Percentiles rank a stretch among this genome's conserved stretches.
These are phyloP conservation scores for Leistus spinibarbis DNA, from an alignment of 2,888 invertebrate genomes.

Conservation along the genomic window DNA sequence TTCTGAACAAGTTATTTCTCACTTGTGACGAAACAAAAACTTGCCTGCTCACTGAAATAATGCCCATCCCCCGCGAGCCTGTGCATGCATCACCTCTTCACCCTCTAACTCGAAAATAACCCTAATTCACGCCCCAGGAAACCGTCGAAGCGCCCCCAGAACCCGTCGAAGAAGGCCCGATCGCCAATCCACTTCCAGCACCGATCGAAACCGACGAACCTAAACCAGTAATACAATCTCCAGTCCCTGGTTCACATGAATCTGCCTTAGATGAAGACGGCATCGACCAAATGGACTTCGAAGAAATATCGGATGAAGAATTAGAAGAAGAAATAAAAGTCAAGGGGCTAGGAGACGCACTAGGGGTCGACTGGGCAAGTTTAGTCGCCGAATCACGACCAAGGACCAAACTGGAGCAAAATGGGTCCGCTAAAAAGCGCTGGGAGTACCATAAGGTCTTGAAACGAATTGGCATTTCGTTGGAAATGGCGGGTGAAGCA, in stretches of 20 bases:
- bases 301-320: constrained; percentile 90
- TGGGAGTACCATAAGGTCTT: constrained; percentile 84
- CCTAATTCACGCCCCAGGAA: constrained; percentile 5
- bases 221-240: constrained; percentile 50
- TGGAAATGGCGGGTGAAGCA: constrained; percentile 75
- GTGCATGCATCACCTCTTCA: background rate
- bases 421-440: constrained; percentile 69
- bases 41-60: too few species aligned
- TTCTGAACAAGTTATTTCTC: too few species aligned
- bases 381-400: constrained; percentile 79
- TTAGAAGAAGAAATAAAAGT: constrained; percentile 79
- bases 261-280: constrained; percentile 69
- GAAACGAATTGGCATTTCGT: constrained; percentile 79
- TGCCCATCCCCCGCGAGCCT: too few species aligned
- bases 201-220: constrained; percentile 42
- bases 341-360: constrained; percentile 83
- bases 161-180: background rate
- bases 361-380: constrained; percentile 95
- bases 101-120: background rate
- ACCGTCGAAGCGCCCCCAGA: background rate
- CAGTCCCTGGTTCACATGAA: constrained; percentile 45
- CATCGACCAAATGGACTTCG: constrained; percentile 79
- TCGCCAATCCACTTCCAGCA: background rate
- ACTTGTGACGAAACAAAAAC: too few species aligned
- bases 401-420: constrained; percentile 57